Conservation (phyloP, 2,797 vertebrate species). For the Catostomus latipinnis region DNA sequence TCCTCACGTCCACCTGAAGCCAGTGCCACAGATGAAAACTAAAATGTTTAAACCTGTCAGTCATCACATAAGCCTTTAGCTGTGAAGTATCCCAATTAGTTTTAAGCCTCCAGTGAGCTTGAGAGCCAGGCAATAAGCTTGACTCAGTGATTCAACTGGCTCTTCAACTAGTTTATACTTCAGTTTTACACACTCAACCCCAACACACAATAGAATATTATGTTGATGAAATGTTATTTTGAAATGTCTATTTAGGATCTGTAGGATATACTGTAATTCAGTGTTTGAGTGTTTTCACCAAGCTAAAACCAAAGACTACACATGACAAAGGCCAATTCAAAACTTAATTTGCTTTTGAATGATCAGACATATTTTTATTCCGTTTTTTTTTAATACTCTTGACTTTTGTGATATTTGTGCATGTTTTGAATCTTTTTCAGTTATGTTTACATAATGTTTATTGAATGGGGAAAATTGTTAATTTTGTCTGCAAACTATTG, state of each 20-base stretch:
- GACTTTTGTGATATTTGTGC: slow-evolving; percentile 6
- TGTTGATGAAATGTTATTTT: slow-evolving; percentile 39
- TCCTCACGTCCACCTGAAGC: slow-evolving; percentile 74
- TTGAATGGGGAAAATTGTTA: slow-evolving; percentile 28
- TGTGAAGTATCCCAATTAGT: background rate
- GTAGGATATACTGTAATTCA: slow-evolving; percentile 3
- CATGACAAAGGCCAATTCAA: background rate
- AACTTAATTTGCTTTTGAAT: no score
- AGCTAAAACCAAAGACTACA: slow-evolving; percentile 39
- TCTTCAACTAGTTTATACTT: no score
- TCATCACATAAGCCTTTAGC: background rate
- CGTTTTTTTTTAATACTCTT: background rate
- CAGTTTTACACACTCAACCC: no score
- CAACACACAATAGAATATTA: slow-evolving; percentile 8
- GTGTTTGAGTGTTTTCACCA: background rate
- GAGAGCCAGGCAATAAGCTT: background rate
- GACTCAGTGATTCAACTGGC: background rate
- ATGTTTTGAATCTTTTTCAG: slow-evolving; percentile 35
- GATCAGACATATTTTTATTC: no score
- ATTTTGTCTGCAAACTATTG: slow-evolving; percentile 27
- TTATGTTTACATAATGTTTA: slow-evolving; percentile 2
- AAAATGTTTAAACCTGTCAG: slow-evolving; percentile 72
- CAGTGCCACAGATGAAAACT: slow-evolving; percentile 75
- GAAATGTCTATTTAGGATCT: background rate
- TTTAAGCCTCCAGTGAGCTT: no score